phyloP scores from a whole-genome alignment of 2,888 invertebrate species.

The Erebia ligea region DNA sequence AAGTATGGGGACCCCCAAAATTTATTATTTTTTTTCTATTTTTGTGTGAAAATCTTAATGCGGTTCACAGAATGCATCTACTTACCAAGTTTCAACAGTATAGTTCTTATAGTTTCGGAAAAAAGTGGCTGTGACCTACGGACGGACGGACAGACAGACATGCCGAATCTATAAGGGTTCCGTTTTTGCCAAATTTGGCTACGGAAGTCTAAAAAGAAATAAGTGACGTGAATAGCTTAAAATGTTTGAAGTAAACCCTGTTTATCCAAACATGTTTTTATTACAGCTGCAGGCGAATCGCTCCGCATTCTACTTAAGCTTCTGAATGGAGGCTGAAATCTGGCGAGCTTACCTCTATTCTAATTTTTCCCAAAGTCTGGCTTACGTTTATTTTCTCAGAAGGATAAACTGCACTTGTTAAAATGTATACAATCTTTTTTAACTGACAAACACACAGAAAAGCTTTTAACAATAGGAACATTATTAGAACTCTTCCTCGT shows the following conservation, averaged over 20 bases:
- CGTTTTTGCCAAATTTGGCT: too few relatives aligned
- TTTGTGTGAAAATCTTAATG: too few relatives aligned
- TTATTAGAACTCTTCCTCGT: neutral
- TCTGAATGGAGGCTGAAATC: slow-evolving; percentile 42
- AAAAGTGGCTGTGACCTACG: too few relatives aligned
- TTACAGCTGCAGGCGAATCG: slow-evolving; percentile 34
- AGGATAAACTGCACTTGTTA: slow-evolving; percentile 13
- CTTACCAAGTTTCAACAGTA: too few relatives aligned
- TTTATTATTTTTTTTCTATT: too few relatives aligned
- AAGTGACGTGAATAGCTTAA: neutral
- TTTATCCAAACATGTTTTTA: slow-evolving; percentile 35
- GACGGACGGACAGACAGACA: too few relatives aligned
- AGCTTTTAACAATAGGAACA: neutral
- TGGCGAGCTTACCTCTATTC: slow-evolving; percentile 39
- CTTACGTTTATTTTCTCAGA: slow-evolving; percentile 33
- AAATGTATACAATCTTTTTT: slow-evolving; percentile 8
- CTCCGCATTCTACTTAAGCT: slow-evolving; percentile 41
- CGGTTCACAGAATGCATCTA: too few relatives aligned
- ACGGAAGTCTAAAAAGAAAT: too few relatives aligned
- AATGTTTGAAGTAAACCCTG: slow-evolving; percentile 23
- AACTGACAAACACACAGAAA: slow-evolving; percentile 7
- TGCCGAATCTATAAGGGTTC: too few relatives aligned
- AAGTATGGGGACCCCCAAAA: too few relatives aligned
- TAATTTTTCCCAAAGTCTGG: slow-evolving; percentile 36
- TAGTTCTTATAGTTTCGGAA: too few relatives aligned